Base-by-base conservation (phyloP, 1,140 invertebrate species). In the Acromyrmex charruanus region DNA sequence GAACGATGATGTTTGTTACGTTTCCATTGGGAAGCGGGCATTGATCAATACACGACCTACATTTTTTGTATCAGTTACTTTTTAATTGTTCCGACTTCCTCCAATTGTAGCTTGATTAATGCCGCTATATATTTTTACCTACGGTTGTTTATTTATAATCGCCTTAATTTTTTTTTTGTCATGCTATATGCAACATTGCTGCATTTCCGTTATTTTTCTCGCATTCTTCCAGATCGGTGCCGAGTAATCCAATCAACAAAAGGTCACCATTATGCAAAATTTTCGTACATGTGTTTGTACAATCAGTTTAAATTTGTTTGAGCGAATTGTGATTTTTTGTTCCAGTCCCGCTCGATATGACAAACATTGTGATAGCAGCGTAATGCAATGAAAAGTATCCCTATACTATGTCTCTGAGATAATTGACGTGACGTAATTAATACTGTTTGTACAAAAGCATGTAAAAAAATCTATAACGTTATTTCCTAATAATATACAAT, bases 21-120 rank as follows among this genome's bases (percentile, higher is more conserved):
- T 79, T 79, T 55, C 49, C 74, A 85, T 85, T 79, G 74, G 82
- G 1, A 58, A 79, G 69, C 58, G 49, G 44, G 71, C 77, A 87
- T 81, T 89, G 88, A 90, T 90, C 89, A 21, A 79, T 51, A 69
- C 53, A 66, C 59, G 86, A 72, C 80, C 80, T 84, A 84, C 55
- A 84, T 84, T 84, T 82, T 84, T 84, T 84, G 55, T 75, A 84
- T 61, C 80, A 75, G 80, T 84, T 61, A 55, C 80, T 84, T 84
- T 84, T 84, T 84, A 75, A 81, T 89, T 85, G 79, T 58, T 85
- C 25, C 18, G 51, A 84, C 68, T 61, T 85, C 79, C 51, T 84
- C 65, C 65, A 82, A 72, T 61, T 58, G 79, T 44, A 53, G 35
- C 39, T 53, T 55, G 65, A 88, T 88, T 85, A 77, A 77, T 84